These are phyloP conservation scores for Ceyx cyanopectus DNA, from an alignment of 2,113 vertebrate genomes.

Conservation along the genomic window DNA sequence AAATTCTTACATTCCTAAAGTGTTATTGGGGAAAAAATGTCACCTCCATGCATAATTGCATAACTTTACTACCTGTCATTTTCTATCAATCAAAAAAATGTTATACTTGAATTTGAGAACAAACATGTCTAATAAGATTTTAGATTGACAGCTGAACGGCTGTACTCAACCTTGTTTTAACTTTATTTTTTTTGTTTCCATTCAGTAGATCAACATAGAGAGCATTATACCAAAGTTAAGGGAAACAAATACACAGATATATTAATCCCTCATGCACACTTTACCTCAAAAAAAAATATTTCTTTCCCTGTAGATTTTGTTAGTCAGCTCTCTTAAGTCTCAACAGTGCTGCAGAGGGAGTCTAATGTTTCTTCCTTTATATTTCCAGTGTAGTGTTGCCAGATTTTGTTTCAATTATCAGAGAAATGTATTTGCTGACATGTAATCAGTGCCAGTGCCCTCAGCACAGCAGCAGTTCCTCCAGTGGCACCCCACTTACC, in stretches of 20 bases:
- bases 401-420: constrained; percentile 5
- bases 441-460: not conserved
- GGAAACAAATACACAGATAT: constrained; percentile 31
- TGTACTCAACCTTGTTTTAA: constrained; percentile 49
- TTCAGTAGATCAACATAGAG: constrained; percentile 48
- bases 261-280: constrained; percentile 29
- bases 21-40: constrained; percentile 68
- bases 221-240: not conserved
- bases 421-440: not conserved
- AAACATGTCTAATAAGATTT: constrained; percentile 28
- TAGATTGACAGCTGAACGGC: constrained; percentile 40
- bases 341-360: not conserved
- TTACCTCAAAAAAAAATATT: not conserved
- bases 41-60: constrained; percentile 65
- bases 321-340: not conserved
- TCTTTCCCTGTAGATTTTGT: not conserved
- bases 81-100: constrained; percentile 61
- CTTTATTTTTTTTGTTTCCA: constrained; percentile 52
- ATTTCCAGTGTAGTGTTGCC: not conserved
- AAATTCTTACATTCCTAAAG: constrained; percentile 69
- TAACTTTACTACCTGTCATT: constrained; percentile 50
- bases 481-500: not conserved
- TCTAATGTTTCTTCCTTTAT: constrained; percentile 2
- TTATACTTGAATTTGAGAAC: constrained; percentile 35
- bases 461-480: not conserved